Percentiles rank a stretch among this genome's conserved stretches.
Conservation (phyloP, 2,113 vertebrate genomes). For the Hyaena hyaena region DNA sequence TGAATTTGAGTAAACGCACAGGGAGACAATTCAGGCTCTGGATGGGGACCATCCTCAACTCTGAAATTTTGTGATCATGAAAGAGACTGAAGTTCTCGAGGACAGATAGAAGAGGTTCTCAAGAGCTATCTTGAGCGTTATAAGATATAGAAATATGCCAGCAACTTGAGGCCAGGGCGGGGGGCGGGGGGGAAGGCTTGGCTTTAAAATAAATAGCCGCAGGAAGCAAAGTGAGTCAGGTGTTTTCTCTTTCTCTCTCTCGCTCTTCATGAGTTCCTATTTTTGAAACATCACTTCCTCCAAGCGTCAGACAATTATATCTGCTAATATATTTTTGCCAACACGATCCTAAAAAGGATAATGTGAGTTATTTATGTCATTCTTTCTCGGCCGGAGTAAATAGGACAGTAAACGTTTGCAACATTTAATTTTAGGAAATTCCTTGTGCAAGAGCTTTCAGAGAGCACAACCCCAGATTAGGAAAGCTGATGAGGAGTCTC, state of each 20-base stretch:
- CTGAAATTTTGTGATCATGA: background rate
- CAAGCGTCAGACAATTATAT: slow-evolving; percentile 70
- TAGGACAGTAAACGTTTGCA: accelerated
- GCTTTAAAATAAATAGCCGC: slow-evolving; percentile 45
- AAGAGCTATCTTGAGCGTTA: background rate
- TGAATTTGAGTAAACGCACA: background rate
- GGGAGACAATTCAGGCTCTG: no score
- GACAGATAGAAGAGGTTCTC: background rate
- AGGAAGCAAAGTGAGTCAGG: slow-evolving; percentile 51
- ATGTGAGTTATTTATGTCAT: background rate
- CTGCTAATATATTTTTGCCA: slow-evolving; percentile 52
- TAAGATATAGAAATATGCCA: background rate
- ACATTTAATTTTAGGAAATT: background rate
- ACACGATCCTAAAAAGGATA: background rate
- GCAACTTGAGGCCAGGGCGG: background rate
- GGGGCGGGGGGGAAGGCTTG: no score
- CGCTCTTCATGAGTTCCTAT: slow-evolving; percentile 4
- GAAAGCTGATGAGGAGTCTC: background rate
- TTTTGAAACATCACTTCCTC: slow-evolving; percentile 66
- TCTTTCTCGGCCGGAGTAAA: background rate
- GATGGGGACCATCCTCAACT: background rate
- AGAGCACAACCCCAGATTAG: background rate
- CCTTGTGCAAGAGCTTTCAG: background rate
- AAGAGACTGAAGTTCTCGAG: background rate
- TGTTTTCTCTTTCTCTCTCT: background rate